Conservation (phyloP, 2,888 invertebrate genomes). For the Stenoptilia bipunctidactyla region DNA sequence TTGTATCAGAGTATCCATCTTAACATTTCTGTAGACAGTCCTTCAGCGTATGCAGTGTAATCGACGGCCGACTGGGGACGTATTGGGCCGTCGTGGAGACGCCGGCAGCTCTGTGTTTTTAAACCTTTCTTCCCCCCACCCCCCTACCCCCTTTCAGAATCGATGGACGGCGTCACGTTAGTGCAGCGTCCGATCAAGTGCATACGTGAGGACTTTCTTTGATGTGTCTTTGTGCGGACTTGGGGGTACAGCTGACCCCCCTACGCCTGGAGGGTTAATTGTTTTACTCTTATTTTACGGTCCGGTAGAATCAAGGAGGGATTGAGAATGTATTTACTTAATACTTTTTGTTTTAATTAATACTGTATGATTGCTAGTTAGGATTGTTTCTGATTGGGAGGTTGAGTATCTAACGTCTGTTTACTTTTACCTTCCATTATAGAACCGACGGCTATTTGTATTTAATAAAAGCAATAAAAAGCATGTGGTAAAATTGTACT, state of each 20-base stretch:
- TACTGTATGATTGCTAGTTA: too few relatives aligned
- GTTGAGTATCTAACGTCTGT: too few relatives aligned
- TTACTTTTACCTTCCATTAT: too few relatives aligned
- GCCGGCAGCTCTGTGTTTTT: constrained; percentile 41
- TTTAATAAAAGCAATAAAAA: too few relatives aligned
- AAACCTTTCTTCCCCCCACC: constrained; percentile 30
- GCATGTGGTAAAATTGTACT: too few relatives aligned
- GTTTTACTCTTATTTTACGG: constrained; percentile 14
- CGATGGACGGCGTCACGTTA: constrained; percentile 62
- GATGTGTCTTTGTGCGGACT: constrained; percentile 44
- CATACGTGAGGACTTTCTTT: constrained; percentile 62
- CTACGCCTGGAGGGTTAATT: constrained; percentile 21
- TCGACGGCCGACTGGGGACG: constrained; percentile 65
- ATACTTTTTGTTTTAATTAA: background rate
- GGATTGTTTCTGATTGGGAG: too few relatives aligned
- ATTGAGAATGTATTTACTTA: background rate
- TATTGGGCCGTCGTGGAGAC: constrained; percentile 65
- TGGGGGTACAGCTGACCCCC: constrained; percentile 12
- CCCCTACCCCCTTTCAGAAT: constrained; percentile 34
- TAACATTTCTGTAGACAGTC: constrained; percentile 23
- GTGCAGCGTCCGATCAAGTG: constrained; percentile 60
- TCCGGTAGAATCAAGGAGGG: background rate
- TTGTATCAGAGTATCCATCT: too few relatives aligned
- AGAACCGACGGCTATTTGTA: too few relatives aligned
- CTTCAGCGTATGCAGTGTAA: constrained; percentile 51